Evolutionary conservation across 1,140 invertebrate species (phyloP), one percentile per base, ranked within the genome.

Genomic region (Papilio polyxenes): DNA sequence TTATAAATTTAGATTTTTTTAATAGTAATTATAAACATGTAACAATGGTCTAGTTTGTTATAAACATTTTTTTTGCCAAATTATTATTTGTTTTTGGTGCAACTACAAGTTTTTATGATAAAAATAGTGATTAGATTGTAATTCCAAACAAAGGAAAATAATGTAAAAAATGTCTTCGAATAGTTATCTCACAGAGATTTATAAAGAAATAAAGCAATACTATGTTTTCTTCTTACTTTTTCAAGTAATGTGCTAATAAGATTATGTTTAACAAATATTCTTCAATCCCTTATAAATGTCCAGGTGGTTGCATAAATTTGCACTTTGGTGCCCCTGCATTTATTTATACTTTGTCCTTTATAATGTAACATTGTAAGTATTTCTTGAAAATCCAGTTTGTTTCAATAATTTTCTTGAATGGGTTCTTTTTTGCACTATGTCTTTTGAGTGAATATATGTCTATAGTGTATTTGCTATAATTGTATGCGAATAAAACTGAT

Each of bases 41-140:
- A 20, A 31, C 20, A 65, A 65, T 31, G 31, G 62, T 31, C 11
- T 10, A 13, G 62, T 65, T 65, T 65, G 2, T 65, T 65, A 4
- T 7, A 72, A 15, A 44, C 40, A 44, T 65, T 3, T 37, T 37
- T 37, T 17, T 10, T 31, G 23, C 20, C 3, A 37, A 72, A 72
- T 13, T 53, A 17, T 37, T 20, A 72, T 72, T 37, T 15, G 11
- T 37, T 72, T 72, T 37, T 37, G 11, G 65, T 72, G 13, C 31
- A 72, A 37, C 11, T 9, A 23, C 65, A 72, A 23, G 31, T 72
- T 37, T 37, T 31, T 72, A 11, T 72, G 65, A 72, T 72, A 72
- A 72, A 72, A 37, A 37, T 31, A 72, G 65, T 72, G 65, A 72
- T 72, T 72, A 72, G 65, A 72, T 72, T 72, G 37, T 40, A 37